phyloP scores from a whole-genome alignment of 2,888 invertebrate genomes.

The Allacma fusca region DNA sequence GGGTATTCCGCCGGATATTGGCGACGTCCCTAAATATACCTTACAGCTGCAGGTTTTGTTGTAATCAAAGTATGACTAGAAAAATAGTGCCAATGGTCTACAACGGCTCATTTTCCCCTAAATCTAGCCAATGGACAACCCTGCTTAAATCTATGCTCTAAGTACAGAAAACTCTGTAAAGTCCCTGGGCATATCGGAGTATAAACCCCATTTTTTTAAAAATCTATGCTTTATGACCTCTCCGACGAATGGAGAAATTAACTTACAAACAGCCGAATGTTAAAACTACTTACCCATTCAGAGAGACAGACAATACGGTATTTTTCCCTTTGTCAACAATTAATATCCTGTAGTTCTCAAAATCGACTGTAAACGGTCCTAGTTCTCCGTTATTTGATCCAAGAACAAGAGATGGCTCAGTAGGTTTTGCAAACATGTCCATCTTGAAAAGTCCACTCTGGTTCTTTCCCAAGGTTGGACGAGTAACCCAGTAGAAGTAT shows the following conservation, averaged over 20 bases:
- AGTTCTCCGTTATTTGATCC: slow-evolving; percentile 73
- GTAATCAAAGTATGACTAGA: too few species aligned
- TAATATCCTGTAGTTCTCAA: slow-evolving; percentile 79
- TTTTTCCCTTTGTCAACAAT: slow-evolving; percentile 78
- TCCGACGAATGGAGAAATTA: too few species aligned
- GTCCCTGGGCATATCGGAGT: too few species aligned
- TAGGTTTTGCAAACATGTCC: slow-evolving; percentile 46
- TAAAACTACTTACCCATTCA: slow-evolving; percentile 73
- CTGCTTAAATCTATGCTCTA: too few species aligned
- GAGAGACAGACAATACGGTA: slow-evolving; percentile 80
- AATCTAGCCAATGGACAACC: too few species aligned
- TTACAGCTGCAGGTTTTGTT: too few species aligned
- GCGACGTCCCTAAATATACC: slow-evolving; percentile 68
- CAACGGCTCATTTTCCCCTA: too few species aligned
- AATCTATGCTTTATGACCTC: too few species aligned
- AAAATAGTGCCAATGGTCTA: too few species aligned
- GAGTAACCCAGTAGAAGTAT: slow-evolving; percentile 60
- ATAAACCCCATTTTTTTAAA: too few species aligned
- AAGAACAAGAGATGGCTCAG: slow-evolving; percentile 42
- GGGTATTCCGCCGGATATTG: slow-evolving; percentile 76
- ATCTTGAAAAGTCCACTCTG: slow-evolving; percentile 53
- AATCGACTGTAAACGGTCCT: slow-evolving; percentile 82
- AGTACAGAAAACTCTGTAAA: too few species aligned
- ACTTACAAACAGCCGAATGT: too few species aligned
- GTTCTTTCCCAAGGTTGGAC: slow-evolving; percentile 24